Percentiles rank a stretch among this genome's conserved stretches.
These are phyloP conservation scores for Caenorhabditis afra DNA, from an alignment of 2,888 invertebrate genomes.

Conservation along the genomic window DNA sequence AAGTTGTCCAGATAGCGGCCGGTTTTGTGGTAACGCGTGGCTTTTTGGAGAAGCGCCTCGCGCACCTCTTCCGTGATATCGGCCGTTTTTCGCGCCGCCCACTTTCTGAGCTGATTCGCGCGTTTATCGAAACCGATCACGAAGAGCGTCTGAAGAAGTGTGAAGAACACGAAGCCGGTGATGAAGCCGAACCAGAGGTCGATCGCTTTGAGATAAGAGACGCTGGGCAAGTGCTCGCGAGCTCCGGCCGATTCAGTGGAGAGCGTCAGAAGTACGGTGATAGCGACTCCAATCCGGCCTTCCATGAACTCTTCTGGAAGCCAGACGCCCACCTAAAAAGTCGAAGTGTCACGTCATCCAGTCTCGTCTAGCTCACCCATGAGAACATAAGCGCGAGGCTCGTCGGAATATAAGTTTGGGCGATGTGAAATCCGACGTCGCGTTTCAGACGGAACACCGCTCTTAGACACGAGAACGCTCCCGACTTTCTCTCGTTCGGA, in stretches of 20 bases:
- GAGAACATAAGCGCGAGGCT: slow-evolving; percentile 80
- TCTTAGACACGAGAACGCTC: slow-evolving; percentile 64
- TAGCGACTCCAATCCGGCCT: slow-evolving; percentile 80
- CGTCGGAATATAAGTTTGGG: slow-evolving; percentile 80
- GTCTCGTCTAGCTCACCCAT: slow-evolving; percentile 78
- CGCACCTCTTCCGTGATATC: slow-evolving; percentile 78
- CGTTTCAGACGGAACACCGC: slow-evolving; percentile 79
- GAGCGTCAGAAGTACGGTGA: slow-evolving; percentile 79
- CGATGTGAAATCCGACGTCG: slow-evolving; percentile 80
- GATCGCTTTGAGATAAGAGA: slow-evolving; percentile 80
- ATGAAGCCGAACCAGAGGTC: slow-evolving; percentile 80
- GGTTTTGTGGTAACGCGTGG: slow-evolving; percentile 78
- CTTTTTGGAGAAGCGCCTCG: slow-evolving; percentile 74
- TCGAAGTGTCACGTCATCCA: too few species aligned
- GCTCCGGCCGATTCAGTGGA: slow-evolving; percentile 80
- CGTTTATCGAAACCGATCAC: slow-evolving; percentile 80
- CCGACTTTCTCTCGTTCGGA: slow-evolving; percentile 72
- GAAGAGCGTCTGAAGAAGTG: slow-evolving; percentile 79
- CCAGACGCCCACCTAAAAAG: slow-evolving; percentile 78
- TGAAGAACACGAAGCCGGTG: slow-evolving; percentile 80
- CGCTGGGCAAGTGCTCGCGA: slow-evolving; percentile 79
- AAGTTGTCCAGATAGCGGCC: slow-evolving; percentile 78
- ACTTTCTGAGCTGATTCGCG: slow-evolving; percentile 79
- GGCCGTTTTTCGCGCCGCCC: slow-evolving; percentile 75
- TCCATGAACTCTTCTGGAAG: slow-evolving; percentile 81